Conservation (phyloP, 1,140 invertebrate genomes). For the Drosophila trapezifrons region DNA sequence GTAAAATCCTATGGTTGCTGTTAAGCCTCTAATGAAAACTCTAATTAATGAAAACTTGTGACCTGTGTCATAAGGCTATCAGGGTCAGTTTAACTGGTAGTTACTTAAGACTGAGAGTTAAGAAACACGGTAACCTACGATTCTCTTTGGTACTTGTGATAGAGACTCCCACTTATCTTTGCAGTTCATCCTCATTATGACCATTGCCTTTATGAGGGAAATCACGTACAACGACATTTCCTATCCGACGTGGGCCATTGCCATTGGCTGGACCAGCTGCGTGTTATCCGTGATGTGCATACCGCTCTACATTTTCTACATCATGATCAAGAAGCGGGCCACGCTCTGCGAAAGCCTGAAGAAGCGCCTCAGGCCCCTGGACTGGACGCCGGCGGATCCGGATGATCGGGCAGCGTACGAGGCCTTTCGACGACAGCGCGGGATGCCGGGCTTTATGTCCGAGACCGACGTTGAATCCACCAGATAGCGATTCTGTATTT, state of each 20-base stretch:
- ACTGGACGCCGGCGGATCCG: conserved; percentile 76
- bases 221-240: conserved; percentile 86
- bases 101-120: not conserved
- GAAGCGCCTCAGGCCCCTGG: conserved; percentile 55
- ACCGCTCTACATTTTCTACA: conserved; percentile 86
- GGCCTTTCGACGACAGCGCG: conserved; percentile 26
- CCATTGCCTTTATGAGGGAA: conserved; percentile 86
- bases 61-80: too few relatives aligned
- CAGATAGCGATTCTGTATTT: not conserved
- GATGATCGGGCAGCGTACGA: conserved; percentile 50
- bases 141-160: not conserved
- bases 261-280: conserved; percentile 88
- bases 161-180: not conserved
- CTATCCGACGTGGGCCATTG: conserved; percentile 87
- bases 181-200: conserved; percentile 87
- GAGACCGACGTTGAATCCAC: conserved; percentile 38
- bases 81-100: too few relatives aligned
- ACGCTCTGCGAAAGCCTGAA: conserved; percentile 65
- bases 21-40: too few relatives aligned
- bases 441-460: conserved; percentile 57
- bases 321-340: conserved; percentile 83
- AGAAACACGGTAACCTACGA: not conserved
- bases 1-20: too few relatives aligned
- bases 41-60: too few relatives aligned
- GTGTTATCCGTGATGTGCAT: conserved; percentile 86